A percentile compares a stretch with the other conserved stretches of the same genome.
Evolutionary conservation across 1,140 invertebrate genomes (phyloP).

Genomic region (Epicauta chinensis): DNA sequence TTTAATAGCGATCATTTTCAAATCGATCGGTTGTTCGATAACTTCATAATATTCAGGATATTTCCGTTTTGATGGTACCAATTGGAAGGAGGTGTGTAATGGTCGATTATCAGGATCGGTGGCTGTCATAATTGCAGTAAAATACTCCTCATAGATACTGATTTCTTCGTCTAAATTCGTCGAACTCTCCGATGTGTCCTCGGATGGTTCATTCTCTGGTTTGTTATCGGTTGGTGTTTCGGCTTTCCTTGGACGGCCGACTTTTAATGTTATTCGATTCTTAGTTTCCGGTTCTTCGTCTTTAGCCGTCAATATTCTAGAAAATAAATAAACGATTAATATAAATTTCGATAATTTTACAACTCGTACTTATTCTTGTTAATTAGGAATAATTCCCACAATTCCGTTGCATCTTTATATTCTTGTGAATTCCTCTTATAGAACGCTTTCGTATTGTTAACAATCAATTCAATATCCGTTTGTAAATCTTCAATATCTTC

Average conservation of each 20-base stretch:
- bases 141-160: slow-evolving; percentile 70
- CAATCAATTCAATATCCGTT: slow-evolving; percentile 78
- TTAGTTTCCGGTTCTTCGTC: slow-evolving; percentile 48
- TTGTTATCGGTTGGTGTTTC: slow-evolving; percentile 37
- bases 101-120: slow-evolving; percentile 69
- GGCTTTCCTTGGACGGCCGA: slow-evolving; percentile 41
- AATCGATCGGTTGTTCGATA: slow-evolving; percentile 92
- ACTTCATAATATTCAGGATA: slow-evolving; percentile 98
- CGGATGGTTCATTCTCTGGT: slow-evolving; percentile 46
- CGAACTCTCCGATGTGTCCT: slow-evolving; percentile 65
- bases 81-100: slow-evolving; percentile 78
- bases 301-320: slow-evolving; percentile 43
- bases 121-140: slow-evolving; percentile 73
- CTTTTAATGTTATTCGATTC: slow-evolving; percentile 54
- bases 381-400: slow-evolving; percentile 77
- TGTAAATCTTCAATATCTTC: slow-evolving; percentile 83
- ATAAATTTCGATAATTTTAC: slow-evolving; percentile 4
- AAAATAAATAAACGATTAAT: neutral
- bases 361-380: slow-evolving; percentile 45
- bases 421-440: slow-evolving; percentile 84
- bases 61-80: slow-evolving; percentile 82
- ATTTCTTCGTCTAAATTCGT: slow-evolving; percentile 61
- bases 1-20: slow-evolving; percentile 87
- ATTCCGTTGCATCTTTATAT: slow-evolving; percentile 82
- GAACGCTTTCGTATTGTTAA: slow-evolving; percentile 88